These are phyloP conservation scores for Pyrochroa serraticornis DNA, from an alignment of 2,888 invertebrate species.

Conservation along the genomic window DNA sequence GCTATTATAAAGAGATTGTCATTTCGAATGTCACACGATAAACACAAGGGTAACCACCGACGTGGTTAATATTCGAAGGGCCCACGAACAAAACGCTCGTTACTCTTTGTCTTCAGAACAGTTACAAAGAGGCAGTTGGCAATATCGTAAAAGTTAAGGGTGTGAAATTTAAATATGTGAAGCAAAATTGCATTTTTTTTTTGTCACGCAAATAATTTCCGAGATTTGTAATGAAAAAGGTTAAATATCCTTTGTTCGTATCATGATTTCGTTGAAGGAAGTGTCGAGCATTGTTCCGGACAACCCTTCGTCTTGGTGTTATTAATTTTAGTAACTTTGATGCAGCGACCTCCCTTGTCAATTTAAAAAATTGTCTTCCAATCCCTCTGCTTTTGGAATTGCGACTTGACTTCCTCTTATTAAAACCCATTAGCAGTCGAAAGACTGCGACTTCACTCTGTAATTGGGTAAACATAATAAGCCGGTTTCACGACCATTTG, in stretches of 20 bases:
- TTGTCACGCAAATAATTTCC: no score
- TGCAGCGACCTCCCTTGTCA: neutral
- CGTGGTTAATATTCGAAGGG: conserved; percentile 5
- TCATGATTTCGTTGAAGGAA: no score
- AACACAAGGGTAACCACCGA: conserved; percentile 13
- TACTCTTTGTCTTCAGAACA: conserved; percentile 18
- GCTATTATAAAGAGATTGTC: conserved; percentile 22
- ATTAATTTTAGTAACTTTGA: no score
- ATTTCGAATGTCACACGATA: conserved; percentile 20
- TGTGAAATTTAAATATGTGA: no score
- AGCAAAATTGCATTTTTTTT: no score
- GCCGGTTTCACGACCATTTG: no score
- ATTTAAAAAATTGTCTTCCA: conserved; percentile 2
- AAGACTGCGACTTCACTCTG: conserved; percentile 1
- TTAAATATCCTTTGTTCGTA: no score
- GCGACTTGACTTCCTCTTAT: conserved; percentile 1
- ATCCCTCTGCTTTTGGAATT: conserved; percentile 1
- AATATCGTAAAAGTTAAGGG: neutral
- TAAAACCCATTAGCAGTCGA: conserved; percentile 1
- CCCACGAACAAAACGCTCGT: conserved; percentile 18
- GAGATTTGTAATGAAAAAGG: no score
- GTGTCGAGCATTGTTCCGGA: no score
- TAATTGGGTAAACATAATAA: conserved; percentile 15
- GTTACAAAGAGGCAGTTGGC: conserved; percentile 1
- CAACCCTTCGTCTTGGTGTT: no score